Percentiles rank a stretch among this genome's conserved stretches.
These are phyloP conservation scores for Papilio demoleus DNA, from an alignment of 2,888 invertebrate genomes.

Conservation along the genomic window DNA sequence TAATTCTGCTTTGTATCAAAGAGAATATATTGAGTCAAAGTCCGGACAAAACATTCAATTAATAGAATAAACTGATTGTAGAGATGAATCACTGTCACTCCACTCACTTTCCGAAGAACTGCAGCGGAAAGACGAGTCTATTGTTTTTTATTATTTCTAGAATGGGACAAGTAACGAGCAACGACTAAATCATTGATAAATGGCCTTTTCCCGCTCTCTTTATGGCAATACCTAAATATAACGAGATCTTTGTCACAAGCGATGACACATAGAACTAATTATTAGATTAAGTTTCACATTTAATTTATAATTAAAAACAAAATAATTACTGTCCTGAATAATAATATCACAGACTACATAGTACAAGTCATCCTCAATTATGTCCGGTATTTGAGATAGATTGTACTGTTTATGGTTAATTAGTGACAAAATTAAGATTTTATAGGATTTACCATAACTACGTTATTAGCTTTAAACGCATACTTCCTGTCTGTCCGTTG, in stretches of 20 bases:
- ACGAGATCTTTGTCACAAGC: background rate
- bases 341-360: too few species aligned
- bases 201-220: slow-evolving; percentile 1
- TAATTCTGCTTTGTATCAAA: too few species aligned
- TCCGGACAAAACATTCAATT: background rate
- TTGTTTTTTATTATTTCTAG: slow-evolving; percentile 24
- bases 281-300: background rate
- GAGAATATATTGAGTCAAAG: background rate
- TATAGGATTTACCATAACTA: background rate
- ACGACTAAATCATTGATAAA: slow-evolving; percentile 10
- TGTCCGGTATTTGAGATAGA: background rate
- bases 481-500: slow-evolving; percentile 11
- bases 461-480: background rate
- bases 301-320: background rate
- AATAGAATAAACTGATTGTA: background rate
- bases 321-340: too few species aligned
- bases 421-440: slow-evolving; percentile 2
- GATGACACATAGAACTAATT: background rate
- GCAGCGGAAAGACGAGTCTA: slow-evolving; percentile 15
- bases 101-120: slow-evolving; percentile 16
- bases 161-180: slow-evolving; percentile 10
- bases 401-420: background rate
- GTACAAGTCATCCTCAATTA: background rate
- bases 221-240: slow-evolving; percentile 7
- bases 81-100: slow-evolving; percentile 20